Percentiles rank a stretch among this genome's conserved stretches.
These are phyloP conservation scores for Arrhamphus sclerolepis DNA, from an alignment of 2,797 vertebrate species.

Conservation along the genomic window DNA sequence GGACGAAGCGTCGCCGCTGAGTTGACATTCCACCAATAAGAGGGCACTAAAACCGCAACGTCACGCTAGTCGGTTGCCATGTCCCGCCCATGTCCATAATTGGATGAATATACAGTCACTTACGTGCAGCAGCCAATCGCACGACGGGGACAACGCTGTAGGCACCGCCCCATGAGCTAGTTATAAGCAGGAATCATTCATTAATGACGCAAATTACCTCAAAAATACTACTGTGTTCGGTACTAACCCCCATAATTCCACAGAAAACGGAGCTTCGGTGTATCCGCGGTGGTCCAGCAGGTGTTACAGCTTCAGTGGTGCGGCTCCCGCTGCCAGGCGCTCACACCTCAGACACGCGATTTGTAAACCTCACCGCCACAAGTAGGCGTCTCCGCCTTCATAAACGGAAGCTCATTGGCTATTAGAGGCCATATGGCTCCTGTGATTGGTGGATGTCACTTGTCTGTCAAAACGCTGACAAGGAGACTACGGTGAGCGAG, in stretches of 20 bases:
- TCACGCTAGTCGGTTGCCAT: too few relatives aligned
- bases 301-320: constrained; percentile 4
- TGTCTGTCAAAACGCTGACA: constrained; percentile 34
- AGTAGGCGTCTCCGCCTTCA: constrained; percentile 55
- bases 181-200: constrained; percentile 28
- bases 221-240: not conserved
- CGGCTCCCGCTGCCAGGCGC: not conserved
- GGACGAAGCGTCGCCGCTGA: constrained; percentile 1
- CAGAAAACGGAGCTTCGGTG: not conserved
- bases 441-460: constrained; percentile 63
- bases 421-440: not conserved
- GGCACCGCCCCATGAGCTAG: constrained; percentile 18
- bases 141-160: not conserved
- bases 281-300: not conserved
- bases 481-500: constrained; percentile 57
- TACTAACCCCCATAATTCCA: constrained; percentile 65
- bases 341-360: constrained; percentile 60
- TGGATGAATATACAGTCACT: constrained; percentile 23
- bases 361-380: constrained; percentile 52
- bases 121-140: constrained; percentile 40
- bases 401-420: constrained; percentile 69
- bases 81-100: not conserved
- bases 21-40: too few relatives aligned
- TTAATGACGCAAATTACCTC: constrained; percentile 8
- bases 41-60: too few relatives aligned